Conservation (phyloP, 2,113 vertebrate genomes). For the Ibidorhyncha struthersii region DNA sequence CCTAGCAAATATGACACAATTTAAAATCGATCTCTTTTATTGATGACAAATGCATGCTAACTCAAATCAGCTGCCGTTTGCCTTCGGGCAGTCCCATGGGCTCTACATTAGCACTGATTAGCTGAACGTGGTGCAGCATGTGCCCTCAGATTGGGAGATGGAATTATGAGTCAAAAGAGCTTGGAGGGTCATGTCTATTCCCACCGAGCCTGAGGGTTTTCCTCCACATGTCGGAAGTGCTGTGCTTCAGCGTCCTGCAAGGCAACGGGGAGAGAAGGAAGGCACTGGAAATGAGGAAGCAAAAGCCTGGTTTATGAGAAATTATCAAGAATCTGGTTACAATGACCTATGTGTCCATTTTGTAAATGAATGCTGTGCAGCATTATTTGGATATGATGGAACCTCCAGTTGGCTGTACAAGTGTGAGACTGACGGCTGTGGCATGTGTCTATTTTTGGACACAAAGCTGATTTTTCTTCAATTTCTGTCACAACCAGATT, state of each 20-base stretch:
- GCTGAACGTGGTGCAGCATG: background rate
- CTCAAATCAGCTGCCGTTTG: background rate
- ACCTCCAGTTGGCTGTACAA: background rate
- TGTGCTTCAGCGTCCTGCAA: background rate
- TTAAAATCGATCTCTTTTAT: background rate
- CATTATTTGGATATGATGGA: background rate
- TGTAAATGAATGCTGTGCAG: background rate
- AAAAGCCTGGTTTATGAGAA: background rate
- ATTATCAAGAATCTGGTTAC: background rate
- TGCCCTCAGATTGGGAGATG: background rate
- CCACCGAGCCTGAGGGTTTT: fast-evolving
- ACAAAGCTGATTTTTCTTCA: background rate
- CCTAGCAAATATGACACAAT: background rate
- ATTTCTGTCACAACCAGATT: background rate
- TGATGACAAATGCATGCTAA: background rate
- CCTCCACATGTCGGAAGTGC: fast-evolving
- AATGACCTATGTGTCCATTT: fast-evolving
- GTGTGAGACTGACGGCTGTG: fast-evolving
- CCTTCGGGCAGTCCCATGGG: background rate
- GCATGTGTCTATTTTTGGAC: fast-evolving
- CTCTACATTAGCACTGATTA: background rate
- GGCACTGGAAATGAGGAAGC: background rate
- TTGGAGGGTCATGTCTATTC: fast-evolving
- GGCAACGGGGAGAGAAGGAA: background rate
- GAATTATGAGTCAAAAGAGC: background rate